Evolutionary conservation across 2,797 vertebrate species (phyloP).

Genomic region (Tangara arthus): DNA sequence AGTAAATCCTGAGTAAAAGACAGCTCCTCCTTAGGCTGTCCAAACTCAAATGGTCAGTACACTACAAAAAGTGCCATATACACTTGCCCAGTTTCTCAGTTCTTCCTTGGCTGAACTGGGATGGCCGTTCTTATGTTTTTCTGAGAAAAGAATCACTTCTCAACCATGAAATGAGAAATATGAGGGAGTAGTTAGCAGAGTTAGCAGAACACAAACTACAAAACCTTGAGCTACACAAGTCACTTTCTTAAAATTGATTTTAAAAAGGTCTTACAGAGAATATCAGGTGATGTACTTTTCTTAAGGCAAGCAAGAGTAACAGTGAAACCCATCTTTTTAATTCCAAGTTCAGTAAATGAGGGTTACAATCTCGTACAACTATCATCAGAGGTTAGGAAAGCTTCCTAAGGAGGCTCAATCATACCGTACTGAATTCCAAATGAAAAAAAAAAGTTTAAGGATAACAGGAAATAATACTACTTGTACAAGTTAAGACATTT

Average conservation of each 20-base stretch:
- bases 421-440: background rate
- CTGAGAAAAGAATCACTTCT: background rate
- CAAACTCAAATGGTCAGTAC: background rate
- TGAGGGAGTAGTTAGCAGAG: background rate
- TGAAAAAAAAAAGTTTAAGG: background rate
- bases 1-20: background rate
- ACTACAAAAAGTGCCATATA: background rate
- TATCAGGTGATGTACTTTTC: background rate
- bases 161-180: background rate
- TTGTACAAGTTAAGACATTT: background rate
- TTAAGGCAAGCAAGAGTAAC: background rate
- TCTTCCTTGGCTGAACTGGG: background rate
- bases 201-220: background rate
- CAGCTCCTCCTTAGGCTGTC: background rate
- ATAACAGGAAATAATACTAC: background rate
- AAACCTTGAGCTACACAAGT: background rate
- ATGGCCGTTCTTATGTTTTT: background rate
- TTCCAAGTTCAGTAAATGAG: background rate
- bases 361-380: background rate
- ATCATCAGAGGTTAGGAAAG: background rate
- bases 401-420: background rate
- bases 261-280: background rate
- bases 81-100: background rate
- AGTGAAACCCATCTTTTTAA: background rate
- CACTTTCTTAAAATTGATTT: background rate